Base-by-base conservation (phyloP, 1,140 invertebrate genomes). In the Drosophila sucinea region DNA sequence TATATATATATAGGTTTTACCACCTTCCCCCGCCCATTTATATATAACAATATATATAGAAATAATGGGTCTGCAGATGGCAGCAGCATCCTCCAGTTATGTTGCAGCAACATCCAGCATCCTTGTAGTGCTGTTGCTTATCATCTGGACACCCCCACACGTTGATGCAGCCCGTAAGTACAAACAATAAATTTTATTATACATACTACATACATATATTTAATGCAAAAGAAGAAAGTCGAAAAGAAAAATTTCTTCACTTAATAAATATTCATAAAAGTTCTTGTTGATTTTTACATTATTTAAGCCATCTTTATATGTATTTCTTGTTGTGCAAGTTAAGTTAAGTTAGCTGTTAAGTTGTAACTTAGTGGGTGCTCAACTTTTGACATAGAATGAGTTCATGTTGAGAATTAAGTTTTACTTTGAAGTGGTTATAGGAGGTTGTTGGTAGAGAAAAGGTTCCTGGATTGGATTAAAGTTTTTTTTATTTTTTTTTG, bases 21-120 rank as follows among this genome's bases (percentile, higher is more conserved):
- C 27, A 27, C 23, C 23, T 51, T 51, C 23, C 44, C 44, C 23
- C 44, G 44, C 44, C 44, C 32, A 56, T 40, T 54, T 66, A 33
- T 66, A 66, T 66, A 56, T 54, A 55, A 30, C 54, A 55, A 55
- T 55, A 55, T 63, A 32, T 61, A 76, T 54, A 77, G 65, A 91
- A 83, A 91, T 90, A 81, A 91, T 91, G 90, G 90, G 90, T 82
- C 77, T 91, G 90, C 90, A 90, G 85, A 86, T 90, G 84, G 90
- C 90, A 91, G 84, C 73, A 87, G 90, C 90, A 91, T 81, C 73
- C 81, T 77, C 74, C 78, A 77, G 72, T 76, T 74, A 79, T 75
- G 63, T 89, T 86, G 90, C 90, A 86, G 78, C 90, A 86, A 81
- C 77, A 64, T 77, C 62, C 67, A 73, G 84, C 58, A 51, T 51